Percentiles rank a stretch among this genome's conserved stretches.
phyloP scores from a whole-genome alignment of 2,797 vertebrate species.

The Megaceryle alcyon region DNA sequence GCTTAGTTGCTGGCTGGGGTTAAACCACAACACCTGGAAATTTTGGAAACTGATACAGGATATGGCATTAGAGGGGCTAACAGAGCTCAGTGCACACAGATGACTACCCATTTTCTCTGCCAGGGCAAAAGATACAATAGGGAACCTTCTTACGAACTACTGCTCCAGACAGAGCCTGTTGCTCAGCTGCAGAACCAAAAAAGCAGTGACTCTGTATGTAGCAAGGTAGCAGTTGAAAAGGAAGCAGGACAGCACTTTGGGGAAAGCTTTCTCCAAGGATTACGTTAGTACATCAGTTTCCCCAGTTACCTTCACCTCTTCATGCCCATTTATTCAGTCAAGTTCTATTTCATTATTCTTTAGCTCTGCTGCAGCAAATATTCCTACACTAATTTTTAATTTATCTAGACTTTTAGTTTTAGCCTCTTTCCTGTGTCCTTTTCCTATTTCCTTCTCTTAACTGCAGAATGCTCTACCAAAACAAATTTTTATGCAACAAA shows the following conservation, averaged over 20 bases:
- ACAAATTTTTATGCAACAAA: not conserved
- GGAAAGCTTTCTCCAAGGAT: not conserved
- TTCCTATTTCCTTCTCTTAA: not conserved
- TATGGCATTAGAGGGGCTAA: not conserved
- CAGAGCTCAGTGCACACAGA: not conserved
- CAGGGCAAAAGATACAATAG: not conserved
- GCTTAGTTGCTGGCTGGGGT: not conserved
- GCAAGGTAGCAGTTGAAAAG: not conserved
- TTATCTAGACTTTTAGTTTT: not conserved
- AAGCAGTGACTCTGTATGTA: not conserved
- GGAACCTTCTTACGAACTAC: not conserved
- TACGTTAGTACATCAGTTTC: not conserved
- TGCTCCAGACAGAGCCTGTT: not conserved
- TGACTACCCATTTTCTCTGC: not conserved
- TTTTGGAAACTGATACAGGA: not conserved
- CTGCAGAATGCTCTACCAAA: not conserved
- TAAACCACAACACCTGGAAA: not conserved
- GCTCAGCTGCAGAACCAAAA: not conserved
- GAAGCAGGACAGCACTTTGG: not conserved
- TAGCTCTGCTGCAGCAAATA: not conserved
- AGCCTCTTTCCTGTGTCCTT: not conserved
- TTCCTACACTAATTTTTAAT: not conserved
- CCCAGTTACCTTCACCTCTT: not conserved
- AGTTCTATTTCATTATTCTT: not conserved
- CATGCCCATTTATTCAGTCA: not conserved